Evolutionary conservation across 2,797 vertebrate genomes (phyloP).

Genomic region (Macropus fuliginosus): DNA sequence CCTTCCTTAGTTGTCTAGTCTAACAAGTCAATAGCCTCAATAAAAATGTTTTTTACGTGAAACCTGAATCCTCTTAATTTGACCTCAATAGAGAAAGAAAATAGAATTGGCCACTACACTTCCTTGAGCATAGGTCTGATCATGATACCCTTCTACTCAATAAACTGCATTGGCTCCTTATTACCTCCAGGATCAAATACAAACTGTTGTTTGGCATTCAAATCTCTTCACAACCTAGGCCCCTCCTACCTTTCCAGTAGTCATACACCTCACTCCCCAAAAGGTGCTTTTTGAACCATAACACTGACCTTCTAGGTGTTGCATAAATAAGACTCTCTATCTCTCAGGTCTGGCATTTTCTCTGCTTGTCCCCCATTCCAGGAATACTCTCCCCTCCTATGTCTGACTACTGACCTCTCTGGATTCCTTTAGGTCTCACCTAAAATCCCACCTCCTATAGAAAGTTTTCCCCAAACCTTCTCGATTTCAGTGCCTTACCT

Average conservation of each 20-base stretch:
- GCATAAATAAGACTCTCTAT: background rate
- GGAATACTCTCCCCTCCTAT: background rate
- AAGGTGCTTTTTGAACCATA: background rate
- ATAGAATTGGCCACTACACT: background rate
- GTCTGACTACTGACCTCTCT: background rate
- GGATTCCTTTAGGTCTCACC: background rate
- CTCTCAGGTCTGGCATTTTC: background rate
- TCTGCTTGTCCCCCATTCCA: background rate
- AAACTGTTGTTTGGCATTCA: background rate
- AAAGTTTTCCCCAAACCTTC: background rate
- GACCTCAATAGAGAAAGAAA: background rate
- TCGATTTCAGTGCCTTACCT: background rate
- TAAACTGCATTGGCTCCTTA: background rate
- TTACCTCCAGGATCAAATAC: background rate
- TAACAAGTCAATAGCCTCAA: background rate
- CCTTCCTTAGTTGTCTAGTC: background rate
- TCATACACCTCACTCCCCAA: background rate
- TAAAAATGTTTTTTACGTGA: background rate
- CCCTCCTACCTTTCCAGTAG: background rate
- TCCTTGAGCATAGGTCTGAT: background rate
- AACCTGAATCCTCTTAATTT: background rate
- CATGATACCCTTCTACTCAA: background rate
- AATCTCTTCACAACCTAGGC: background rate
- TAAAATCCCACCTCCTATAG: background rate
- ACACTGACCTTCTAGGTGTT: background rate